Evolutionary conservation across 37 sponge, comb jelly and placozoan genomes (phyloP), one percentile per base, ranked within the genome.

Genomic region (Hormiphora californensis): DNA sequence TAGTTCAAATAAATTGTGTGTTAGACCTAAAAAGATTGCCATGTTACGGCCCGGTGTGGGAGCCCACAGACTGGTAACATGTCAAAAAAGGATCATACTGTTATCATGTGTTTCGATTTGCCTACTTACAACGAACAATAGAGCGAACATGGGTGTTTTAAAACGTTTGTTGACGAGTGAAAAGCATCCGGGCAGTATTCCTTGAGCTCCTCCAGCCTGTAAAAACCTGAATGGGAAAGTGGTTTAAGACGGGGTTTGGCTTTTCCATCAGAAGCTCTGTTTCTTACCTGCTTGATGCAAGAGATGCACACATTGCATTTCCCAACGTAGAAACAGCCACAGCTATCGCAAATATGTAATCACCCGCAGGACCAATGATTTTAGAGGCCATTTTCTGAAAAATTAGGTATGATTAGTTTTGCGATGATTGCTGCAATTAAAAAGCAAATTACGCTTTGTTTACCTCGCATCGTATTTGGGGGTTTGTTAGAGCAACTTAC

Each of bases 221-320:
- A 57, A 30, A 12, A 57, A 57, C 23, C 61, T 57, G 61, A 30
- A 15, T 49, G 53, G 53, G 53, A 17, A 49, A 9, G 53, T 49
- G 53, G 53, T 17, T 49, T 49, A 15, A 15, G 53, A 49, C 12
- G 53, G 53, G 53, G 53, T 49, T 49, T 17, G 12, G 9, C 53
- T 17, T 9, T 17, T 17, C 15, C 15, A 49, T 49, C 15, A 49
- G 53, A 9, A 49, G 53, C 15, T 17, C 15, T 15, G 15, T 49
- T 5, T 57, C n/a, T 57, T 5, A 57, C 61, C 61, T 57, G 61
- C 61, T 57, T 19, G 61, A 5, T 57, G 61, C 61, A 15, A 57
- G 61, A 57, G 61, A 57, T 19, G 61, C 61, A 57, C 61, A 57
- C 61, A 57, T 57, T 4, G 61, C 61, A 30, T 57, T 57, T 19